These are phyloP conservation scores for Athripsodes cinereus DNA, from an alignment of 2,888 invertebrate species.

Conservation along the genomic window DNA sequence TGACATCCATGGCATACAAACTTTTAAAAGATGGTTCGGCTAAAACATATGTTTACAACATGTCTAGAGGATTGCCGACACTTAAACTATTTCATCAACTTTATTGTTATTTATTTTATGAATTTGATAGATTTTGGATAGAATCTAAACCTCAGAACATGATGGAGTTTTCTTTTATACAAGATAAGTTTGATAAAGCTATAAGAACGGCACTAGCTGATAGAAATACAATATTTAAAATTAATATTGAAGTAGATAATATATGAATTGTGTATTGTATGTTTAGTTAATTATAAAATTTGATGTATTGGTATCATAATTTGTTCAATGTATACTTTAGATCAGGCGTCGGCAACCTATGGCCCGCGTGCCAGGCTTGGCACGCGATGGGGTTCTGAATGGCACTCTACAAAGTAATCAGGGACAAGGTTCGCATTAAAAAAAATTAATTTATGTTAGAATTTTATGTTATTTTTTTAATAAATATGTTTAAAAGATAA, in stretches of 20 bases:
- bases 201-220: slow-evolving; percentile 63
- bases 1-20: slow-evolving; percentile 85
- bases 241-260: slow-evolving; percentile 72
- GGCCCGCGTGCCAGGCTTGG: no score
- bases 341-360: no score
- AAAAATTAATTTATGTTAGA: no score
- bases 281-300: no score
- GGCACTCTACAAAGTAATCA: no score
- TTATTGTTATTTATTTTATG: slow-evolving; percentile 88
- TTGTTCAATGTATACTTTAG: no score
- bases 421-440: no score
- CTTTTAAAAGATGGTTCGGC: slow-evolving; percentile 75
- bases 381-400: no score
- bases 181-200: slow-evolving; percentile 75
- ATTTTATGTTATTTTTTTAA: no score
- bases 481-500: no score
- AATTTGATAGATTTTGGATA: slow-evolving; percentile 94
- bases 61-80: slow-evolving; percentile 58
- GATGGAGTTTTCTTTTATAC: slow-evolving; percentile 91
- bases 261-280: slow-evolving; percentile 37
- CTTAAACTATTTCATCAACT: slow-evolving; percentile 83
- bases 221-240: slow-evolving; percentile 66
- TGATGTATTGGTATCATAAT: no score
- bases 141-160: slow-evolving; percentile 85
- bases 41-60: slow-evolving; percentile 88